Evolutionary conservation across 92 coral and sea anemone genomes (phyloP), one percentile per base, ranked within the genome.

Genomic region (Anthopleura xanthogrammica): DNA sequence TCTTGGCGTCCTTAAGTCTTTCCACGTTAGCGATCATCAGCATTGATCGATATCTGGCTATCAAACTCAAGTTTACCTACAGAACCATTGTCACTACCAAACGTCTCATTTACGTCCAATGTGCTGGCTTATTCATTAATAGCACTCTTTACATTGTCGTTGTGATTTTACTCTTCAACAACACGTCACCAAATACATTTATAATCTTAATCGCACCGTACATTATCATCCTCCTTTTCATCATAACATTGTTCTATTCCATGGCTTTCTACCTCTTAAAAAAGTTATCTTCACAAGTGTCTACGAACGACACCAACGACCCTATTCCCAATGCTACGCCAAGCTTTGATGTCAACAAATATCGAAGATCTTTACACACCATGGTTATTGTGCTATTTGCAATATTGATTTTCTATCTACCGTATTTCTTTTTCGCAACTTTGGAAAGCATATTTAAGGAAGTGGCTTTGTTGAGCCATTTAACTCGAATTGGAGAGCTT

Each of bases 1-100:
- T 7, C 10, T 36, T 80, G 13, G 83, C 3, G 9, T 0, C n/a
- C 12, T 41, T 65, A 13, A 79, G 46, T 52, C 54, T 77, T 40
- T 80, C 20, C 36, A n/a, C 71, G 2, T 71, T 80, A 7, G 52
- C 76, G 13, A 16, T 65, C 1, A 80, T 66, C 76, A 80, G 83
- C 60, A 16, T 80, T 9, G 83, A 80, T 22, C 83, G 83, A 23
- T 65, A 60, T 43, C 54, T 80, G 75, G 83, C 83, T 17, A 46
- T 80, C 40, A 80, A 48, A 43, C 48, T 36, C 12, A 64, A 80
- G 72, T 41, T 65, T n/a, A 22, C 75, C 58, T 80, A 80, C 41
- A 48, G 76, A 2, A 42, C 55, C 40, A 19, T 39, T 14, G 83
- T 80, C 10, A 64, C 83, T 3, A 65, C 64, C 17, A 80, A 64